Evolutionary conservation across 1,140 invertebrate species (phyloP).

Genomic region (Tetragonula clypearis): DNA sequence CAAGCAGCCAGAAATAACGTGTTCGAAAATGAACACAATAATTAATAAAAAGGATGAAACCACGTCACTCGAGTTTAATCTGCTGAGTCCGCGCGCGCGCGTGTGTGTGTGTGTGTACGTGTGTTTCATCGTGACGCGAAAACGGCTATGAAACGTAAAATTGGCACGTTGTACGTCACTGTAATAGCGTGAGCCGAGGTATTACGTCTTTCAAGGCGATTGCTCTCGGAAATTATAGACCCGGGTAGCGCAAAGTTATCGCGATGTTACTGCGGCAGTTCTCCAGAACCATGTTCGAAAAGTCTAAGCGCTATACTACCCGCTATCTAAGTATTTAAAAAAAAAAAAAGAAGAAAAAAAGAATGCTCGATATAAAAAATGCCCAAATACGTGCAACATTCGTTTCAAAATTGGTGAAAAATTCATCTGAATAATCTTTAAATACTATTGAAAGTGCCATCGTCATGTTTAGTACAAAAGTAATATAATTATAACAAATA

Average conservation of each 20-base stretch:
- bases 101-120: not conserved
- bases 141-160: not conserved
- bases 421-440: not conserved
- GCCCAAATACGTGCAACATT: not conserved
- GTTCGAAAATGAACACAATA: not conserved
- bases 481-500: no score
- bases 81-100: not conserved
- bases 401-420: no score
- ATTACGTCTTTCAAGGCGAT: slow-evolving; percentile 21
- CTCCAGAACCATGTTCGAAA: not conserved
- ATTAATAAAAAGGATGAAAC: not conserved
- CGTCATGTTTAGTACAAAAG: no score
- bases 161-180: slow-evolving; percentile 8
- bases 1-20: not conserved
- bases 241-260: slow-evolving; percentile 11
- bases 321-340: not conserved
- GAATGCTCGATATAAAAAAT: no score
- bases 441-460: no score
- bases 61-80: not conserved
- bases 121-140: not conserved
- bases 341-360: not conserved
- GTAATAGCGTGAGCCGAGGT: slow-evolving; percentile 16
- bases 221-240: slow-evolving; percentile 1
- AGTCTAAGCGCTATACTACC: not conserved
- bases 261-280: not conserved